phyloP scores from a whole-genome alignment of 1,140 invertebrate genomes.

The Aphis craccivora region DNA sequence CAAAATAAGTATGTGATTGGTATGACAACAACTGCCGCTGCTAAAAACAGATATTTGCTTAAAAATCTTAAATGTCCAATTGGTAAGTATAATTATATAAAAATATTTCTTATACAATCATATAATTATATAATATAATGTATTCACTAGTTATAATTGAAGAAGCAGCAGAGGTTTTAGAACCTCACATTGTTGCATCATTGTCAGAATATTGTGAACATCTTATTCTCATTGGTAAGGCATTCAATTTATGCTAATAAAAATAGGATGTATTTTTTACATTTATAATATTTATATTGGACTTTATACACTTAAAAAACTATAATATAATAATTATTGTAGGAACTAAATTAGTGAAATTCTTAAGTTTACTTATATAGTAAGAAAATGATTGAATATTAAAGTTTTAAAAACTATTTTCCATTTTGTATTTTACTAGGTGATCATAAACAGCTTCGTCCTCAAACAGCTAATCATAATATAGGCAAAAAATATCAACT shows the following conservation, averaged over 20 bases:
- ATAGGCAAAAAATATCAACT: conserved; percentile 66
- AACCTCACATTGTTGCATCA: conserved; percentile 76
- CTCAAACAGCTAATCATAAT: conserved; percentile 65
- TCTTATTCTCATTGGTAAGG: conserved; percentile 77
- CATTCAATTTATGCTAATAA: neutral
- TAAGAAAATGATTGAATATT: neutral
- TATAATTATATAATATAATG: neutral
- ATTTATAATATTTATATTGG: neutral
- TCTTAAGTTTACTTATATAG: neutral
- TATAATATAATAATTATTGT: neutral
- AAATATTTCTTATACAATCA: neutral
- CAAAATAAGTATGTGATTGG: conserved; percentile 57
- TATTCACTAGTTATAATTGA: conserved; percentile 73
- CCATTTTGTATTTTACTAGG: conserved; percentile 20
- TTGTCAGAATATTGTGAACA: conserved; percentile 76
- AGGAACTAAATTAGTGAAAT: neutral
- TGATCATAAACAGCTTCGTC: conserved; percentile 79
- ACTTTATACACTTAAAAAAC: neutral
- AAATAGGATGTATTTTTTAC: neutral
- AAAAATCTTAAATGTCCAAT: conserved; percentile 51
- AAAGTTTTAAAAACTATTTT: neutral
- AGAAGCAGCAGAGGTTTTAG: conserved; percentile 85
- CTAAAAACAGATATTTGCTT: conserved; percentile 50
- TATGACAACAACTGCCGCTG: conserved; percentile 58
- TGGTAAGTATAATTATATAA: conserved; percentile 35